Evolutionary conservation across 2,113 vertebrate species (phyloP), one percentile per base, ranked within the genome.

Genomic region (Cavia aperea): DNA sequence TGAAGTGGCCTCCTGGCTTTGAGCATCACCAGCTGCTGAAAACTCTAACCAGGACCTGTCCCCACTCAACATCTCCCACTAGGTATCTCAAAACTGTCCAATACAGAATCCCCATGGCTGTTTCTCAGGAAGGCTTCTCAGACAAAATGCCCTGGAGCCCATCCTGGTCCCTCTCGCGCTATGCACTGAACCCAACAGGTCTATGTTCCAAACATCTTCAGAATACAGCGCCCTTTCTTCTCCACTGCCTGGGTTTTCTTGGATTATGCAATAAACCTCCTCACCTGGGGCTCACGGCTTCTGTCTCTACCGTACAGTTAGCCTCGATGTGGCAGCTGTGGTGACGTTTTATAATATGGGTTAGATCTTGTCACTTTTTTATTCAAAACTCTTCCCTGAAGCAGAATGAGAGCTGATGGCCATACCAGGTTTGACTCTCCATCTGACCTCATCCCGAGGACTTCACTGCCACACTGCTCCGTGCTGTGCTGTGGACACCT

Each of bases 141-240:
- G 46, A 89, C 12, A 92, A 91, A 88, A 86, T 31, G 49, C 19
- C 29, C 54, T 79, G 6, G 21, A 89, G 18, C 72, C 62, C 90
- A 66, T 86, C 81, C 56, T 89, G 19, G 68, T 14, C 62, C 21
- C 21, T 94, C 78, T 83, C 68, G 88, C 79, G 75, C 14, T 9
- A 21, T 26, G 16, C 36, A 90, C 46, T 46, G 33, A 90, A 63
- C 33, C 10, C 46, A 90, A 1, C 85, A 75, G 31, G 56, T 70
- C 68, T 63, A 75, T 6, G 66, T 88, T 88, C 51, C 63, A 95
- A 94, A 75, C 4, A 79, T 24, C n/a, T 81, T 84, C 72, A 89
- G 26, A 94, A 88, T 81, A 36, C 65, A 88, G 56, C 21, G 15
- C 70, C 56, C 70, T 90, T 68, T 46, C 7, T 58, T 58, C 62